These are phyloP conservation scores for Morbakka virulenta DNA, from an alignment of 30 jellyfish, hydroid and myxozoan species.

Conservation along the genomic window DNA sequence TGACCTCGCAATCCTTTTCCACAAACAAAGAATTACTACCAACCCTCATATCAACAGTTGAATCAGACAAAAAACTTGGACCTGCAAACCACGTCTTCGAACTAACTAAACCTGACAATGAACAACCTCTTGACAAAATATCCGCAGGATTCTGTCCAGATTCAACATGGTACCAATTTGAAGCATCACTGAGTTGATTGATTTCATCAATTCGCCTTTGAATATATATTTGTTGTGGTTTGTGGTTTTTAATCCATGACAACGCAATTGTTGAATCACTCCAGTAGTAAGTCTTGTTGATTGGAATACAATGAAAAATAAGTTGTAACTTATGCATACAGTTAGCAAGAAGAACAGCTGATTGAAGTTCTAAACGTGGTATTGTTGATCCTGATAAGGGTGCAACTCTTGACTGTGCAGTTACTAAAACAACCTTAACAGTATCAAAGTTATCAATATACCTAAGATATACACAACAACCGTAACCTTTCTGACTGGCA, in stretches of 20 bases:
- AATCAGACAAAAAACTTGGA: too few species aligned
- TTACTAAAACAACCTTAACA: background rate
- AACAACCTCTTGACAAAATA: background rate
- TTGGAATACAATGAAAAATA: too few species aligned
- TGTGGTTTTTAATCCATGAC: constrained; percentile 44
- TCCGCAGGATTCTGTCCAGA: background rate
- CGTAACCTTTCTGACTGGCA: constrained; percentile 1
- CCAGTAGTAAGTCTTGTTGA: constrained; percentile 2
- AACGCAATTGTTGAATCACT: constrained; percentile 30
- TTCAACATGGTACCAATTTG: background rate
- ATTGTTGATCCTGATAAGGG: constrained; percentile 3
- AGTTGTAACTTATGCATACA: background rate
- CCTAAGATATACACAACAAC: constrained; percentile 8
- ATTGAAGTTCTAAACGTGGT: constrained; percentile 25
- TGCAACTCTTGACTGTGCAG: constrained; percentile 5
- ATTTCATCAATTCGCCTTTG: too few species aligned
- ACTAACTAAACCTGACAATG: too few species aligned
- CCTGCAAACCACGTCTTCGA: too few species aligned
- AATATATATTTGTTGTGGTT: too few species aligned
- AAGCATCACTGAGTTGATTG: too few species aligned
- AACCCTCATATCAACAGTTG: too few species aligned
- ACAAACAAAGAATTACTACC: too few species aligned
- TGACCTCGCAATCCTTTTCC: too few species aligned
- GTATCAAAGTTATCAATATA: background rate
- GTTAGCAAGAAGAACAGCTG: constrained; percentile 30